phyloP scores from a whole-genome alignment of 2,113 vertebrate genomes.

The Dicaeum eximium region DNA sequence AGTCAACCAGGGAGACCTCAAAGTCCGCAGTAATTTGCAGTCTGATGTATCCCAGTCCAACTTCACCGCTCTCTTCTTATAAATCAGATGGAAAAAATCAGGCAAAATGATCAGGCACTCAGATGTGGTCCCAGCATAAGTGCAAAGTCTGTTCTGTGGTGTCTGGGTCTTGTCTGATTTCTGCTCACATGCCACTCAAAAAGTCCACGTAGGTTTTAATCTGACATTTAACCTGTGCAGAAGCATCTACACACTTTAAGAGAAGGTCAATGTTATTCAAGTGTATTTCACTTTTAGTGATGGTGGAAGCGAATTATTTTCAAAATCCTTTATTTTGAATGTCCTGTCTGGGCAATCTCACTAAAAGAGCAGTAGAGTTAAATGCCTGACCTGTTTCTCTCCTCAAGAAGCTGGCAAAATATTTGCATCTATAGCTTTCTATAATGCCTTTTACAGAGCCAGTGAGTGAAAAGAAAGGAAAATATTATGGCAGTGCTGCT shows the following conservation, averaged over 20 bases:
- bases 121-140: not conserved
- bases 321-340: not conserved
- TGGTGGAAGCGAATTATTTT: not conserved
- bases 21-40: not conserved
- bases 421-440: not conserved
- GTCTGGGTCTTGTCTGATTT: not conserved
- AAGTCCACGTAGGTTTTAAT: not conserved
- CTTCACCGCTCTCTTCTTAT: not conserved
- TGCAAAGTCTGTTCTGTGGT: not conserved
- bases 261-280: not conserved
- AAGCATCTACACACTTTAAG: not conserved
- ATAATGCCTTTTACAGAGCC: not conserved
- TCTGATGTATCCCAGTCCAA: constrained; percentile 24
- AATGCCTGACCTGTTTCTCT: not conserved
- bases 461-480: not conserved
- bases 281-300: not conserved
- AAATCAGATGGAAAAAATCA: constrained; percentile 29
- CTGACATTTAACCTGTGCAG: not conserved
- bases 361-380: not conserved
- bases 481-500: not conserved
- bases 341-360: not conserved
- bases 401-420: not conserved
- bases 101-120: not conserved
- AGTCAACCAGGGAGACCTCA: constrained; percentile 29
- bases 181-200: not conserved